Conservation (phyloP, 2,113 vertebrate genomes). For the Varanus salvator region DNA sequence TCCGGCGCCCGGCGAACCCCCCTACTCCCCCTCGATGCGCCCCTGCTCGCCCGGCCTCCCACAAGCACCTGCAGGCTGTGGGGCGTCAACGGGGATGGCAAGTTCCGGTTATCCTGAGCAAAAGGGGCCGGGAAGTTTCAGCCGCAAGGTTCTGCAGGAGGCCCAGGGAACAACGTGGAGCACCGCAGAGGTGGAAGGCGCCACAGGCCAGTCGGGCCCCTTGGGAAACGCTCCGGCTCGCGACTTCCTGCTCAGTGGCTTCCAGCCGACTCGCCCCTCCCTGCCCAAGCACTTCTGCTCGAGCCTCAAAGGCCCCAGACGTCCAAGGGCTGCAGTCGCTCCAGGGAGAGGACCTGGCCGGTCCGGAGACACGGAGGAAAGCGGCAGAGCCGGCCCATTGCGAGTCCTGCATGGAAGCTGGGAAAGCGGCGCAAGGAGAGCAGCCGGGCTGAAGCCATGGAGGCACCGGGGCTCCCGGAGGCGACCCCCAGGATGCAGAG, state of each 20-base stretch:
- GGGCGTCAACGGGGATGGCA: not conserved
- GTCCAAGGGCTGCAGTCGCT: fast-evolving
- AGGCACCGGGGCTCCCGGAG: not conserved
- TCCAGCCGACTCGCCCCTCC: fast-evolving
- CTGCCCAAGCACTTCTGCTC: not conserved
- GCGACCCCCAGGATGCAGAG: too few species aligned
- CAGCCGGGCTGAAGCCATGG: not conserved
- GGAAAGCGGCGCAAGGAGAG: too few species aligned
- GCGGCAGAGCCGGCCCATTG: not conserved
- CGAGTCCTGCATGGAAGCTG: not conserved
- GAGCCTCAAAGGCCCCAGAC: not conserved
- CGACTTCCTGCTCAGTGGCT: not conserved
- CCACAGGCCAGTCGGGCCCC: not conserved
- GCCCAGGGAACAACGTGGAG: not conserved
- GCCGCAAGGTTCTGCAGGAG: not conserved
- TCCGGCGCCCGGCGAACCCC: not conserved
- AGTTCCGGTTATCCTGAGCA: not conserved
- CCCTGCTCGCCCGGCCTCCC: not conserved
- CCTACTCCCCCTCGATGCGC: not conserved
- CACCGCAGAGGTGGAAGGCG: not conserved
- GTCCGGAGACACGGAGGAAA: not conserved
- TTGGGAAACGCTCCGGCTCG: too few species aligned
- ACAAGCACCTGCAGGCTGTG: not conserved
- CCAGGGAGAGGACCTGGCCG: not conserved
- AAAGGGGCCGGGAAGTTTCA: not conserved